Percentiles rank a stretch among this genome's conserved stretches.
These are phyloP conservation scores for Dendroctonus valens DNA, from an alignment of 1,140 invertebrate species.

Conservation along the genomic window DNA sequence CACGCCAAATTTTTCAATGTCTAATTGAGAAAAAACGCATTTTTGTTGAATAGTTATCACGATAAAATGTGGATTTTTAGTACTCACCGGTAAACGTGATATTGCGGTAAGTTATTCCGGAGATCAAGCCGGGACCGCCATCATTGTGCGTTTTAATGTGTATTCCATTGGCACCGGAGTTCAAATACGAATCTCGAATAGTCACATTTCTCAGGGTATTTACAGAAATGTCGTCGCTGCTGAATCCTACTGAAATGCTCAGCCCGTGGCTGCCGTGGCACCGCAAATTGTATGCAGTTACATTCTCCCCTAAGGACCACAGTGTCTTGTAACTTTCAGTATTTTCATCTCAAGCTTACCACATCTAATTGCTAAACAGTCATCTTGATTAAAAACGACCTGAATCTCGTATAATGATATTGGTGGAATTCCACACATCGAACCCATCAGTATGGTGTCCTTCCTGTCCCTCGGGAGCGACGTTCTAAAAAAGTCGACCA, in stretches of 20 bases:
- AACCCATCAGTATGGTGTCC: constrained; percentile 15
- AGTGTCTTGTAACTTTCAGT: not conserved
- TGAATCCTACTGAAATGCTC: constrained; percentile 21
- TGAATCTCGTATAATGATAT: constrained; percentile 10
- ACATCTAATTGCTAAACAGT: constrained; percentile 18
- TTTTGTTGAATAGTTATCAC: not conserved
- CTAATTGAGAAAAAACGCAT: not conserved
- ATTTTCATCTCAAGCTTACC: not conserved
- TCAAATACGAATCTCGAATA: constrained; percentile 6
- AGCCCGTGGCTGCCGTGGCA: constrained; percentile 15
- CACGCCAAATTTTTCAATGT: not conserved
- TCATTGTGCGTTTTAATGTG: constrained; percentile 21
- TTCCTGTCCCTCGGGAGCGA: constrained; percentile 14
- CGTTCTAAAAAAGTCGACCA: not conserved
- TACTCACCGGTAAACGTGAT: constrained; percentile 8
- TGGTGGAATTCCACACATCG: constrained; percentile 17
- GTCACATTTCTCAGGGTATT: constrained; percentile 10
- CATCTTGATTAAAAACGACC: constrained; percentile 17
- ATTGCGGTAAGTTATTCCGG: constrained; percentile 14
- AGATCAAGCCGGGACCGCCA: constrained; percentile 6
- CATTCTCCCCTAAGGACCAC: constrained; percentile 8
- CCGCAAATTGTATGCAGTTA: not conserved
- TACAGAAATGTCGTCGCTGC: not conserved
- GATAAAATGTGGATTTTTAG: constrained; percentile 1
- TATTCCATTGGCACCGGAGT: not conserved